Base-by-base conservation (phyloP, 2,797 vertebrate genomes). In the Spinus olivaceus region DNA sequence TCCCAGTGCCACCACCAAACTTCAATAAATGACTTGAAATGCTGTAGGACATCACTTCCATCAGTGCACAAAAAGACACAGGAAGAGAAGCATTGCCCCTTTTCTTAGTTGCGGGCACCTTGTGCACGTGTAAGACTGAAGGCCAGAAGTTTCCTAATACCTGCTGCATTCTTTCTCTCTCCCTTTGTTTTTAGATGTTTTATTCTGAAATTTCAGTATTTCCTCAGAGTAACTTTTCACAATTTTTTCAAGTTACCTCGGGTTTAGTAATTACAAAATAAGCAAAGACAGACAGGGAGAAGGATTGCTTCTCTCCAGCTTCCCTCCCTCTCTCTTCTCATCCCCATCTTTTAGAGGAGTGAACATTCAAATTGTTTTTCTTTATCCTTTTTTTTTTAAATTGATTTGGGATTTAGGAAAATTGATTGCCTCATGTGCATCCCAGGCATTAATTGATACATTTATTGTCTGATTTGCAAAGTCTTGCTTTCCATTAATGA, bases 1-100 rank as follows among this genome's bases (percentile, higher is more conserved):
- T 89, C 94, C 90, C 91, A 88, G 97, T 96, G 95, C 96, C 96
- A 96, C 92, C 96, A 98, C 98, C 98, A 98, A 99, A 99, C 98
- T 99, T 97, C 91, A 96, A 93, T 95, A 96, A 97, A 98, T 98
- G 97, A 97, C 97, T 98, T 96, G 94, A 95, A 95, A 47, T 73
- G 81, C 69, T 81, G 97, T 92, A 98, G 98, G 98, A 98, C 98
- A 98, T 98, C 97, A 97, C 97, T 98, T 98, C 98, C 97, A 98
- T 98, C 98, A 97, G 96, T 92, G 96, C 96, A 57, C 97, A 98
- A 97, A 97, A 98, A 98, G 96, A 96, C 97, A 97, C 80, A 96
- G 97, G 97, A 98, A 97, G 98, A 96, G 97, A 98, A 97, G 94
- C 97, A 71, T 98, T 97, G 91, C 94, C 87, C 73, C 67, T 92